Evolutionary conservation across 2,797 vertebrate genomes (phyloP), one percentile per base, ranked within the genome.

Genomic region (Neopelma chrysocephalum): DNA sequence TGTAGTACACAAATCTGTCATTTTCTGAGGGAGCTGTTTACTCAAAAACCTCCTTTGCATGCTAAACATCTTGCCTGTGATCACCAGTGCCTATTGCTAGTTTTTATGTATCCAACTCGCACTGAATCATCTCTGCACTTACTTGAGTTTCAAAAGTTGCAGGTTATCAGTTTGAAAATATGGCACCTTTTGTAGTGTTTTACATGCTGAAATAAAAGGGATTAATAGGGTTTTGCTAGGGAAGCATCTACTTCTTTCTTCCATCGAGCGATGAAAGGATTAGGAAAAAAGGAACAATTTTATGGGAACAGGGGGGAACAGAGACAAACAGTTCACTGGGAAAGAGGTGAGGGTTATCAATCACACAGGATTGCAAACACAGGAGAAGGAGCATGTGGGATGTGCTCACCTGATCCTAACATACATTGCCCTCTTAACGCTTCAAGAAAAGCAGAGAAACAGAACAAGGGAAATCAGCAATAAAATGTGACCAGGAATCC

Each of bases 401-500:
- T 82, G 42, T 38, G 91, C 97, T 97, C 95, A 97, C 97, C 96
- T 96, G 91, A 97, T 97, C 89, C 89, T 96, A 91, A 96, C 94
- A 87, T 11, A 96, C 71, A 77, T 45, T 87, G 51, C 47, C 53
- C 32, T 29, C 73, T 97, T 96, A 89, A 93, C 5, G 12, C 96
- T 97, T 95, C 0, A 57, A 71, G 72, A 88, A 87, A 82, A 64
- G 50, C 38, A 85, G 54, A 91, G 45, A 82, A 58, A 92, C 26
- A 95, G 31, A 96, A 82, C n/a, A 95, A 34, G 1, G 6, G 4
- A 47, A 57, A 66, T 95, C 79, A 97, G 86, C 34, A n/a, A 36
- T 3, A 23, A 36, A 66, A 93, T 23, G 16, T 11, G 45, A 77
- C 25, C 34, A 62, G 78, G 21, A 73, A 42, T 22, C 29, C 56